Evolutionary conservation across 2,113 vertebrate species (phyloP).

Genomic region (Sminthopsis crassicaudata): DNA sequence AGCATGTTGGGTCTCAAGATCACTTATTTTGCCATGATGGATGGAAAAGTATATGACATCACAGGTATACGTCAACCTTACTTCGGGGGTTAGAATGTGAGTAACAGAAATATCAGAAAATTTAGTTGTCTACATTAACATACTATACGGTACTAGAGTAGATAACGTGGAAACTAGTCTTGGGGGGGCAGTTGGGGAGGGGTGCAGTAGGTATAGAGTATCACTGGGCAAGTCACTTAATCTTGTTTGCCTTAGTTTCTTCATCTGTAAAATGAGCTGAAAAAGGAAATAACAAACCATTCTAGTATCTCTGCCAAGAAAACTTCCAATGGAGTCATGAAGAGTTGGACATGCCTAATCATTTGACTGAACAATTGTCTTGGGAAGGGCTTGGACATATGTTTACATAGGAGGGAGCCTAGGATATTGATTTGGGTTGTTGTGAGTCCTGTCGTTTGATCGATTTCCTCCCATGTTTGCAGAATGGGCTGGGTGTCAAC

Average conservation of each 20-base stretch:
- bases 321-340: not conserved
- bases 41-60: constrained; percentile 94
- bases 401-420: not conserved
- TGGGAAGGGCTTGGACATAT: not conserved
- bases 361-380: not conserved
- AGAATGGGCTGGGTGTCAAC: constrained; percentile 98
- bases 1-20: constrained; percentile 96
- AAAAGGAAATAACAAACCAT: not conserved
- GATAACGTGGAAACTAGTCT: not conserved
- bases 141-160: not conserved
- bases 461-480: constrained; percentile 62
- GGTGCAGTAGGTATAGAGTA: not conserved
- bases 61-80: constrained; percentile 86
- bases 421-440: not conserved
- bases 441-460: constrained; percentile 39
- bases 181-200: not conserved
- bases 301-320: not conserved
- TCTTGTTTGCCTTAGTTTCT: not conserved
- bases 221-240: not conserved
- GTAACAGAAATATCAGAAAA: not conserved
- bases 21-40: constrained; percentile 96
- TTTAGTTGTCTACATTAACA: not conserved
- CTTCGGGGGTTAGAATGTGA: not conserved
- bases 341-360: not conserved
- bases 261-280: not conserved